These are phyloP conservation scores for Chymomyza fuscimana DNA, from an alignment of 2,888 invertebrate genomes.

Conservation along the genomic window DNA sequence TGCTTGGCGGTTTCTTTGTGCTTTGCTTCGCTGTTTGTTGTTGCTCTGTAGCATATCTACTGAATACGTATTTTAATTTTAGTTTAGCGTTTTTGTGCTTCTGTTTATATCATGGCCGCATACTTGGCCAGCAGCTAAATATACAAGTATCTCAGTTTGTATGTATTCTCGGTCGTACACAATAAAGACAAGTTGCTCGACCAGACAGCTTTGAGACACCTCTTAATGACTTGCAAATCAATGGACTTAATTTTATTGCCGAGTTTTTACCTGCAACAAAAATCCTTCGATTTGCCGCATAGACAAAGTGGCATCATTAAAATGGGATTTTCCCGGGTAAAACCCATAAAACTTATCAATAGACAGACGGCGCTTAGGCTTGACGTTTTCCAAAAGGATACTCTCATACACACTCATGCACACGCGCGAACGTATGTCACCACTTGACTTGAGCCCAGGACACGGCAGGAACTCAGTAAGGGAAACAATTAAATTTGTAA, in stretches of 20 bases:
- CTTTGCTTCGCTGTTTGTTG: background rate
- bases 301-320: conserved; percentile 59
- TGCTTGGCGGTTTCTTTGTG: conserved; percentile 9
- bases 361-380: conserved; percentile 21
- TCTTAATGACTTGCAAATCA: conserved; percentile 58
- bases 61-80: background rate
- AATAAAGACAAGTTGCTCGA: conserved; percentile 13
- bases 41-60: background rate
- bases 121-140: conserved; percentile 34
- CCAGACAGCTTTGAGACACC: conserved; percentile 65
- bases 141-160: conserved; percentile 28
- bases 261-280: conserved; percentile 38
- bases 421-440: background rate
- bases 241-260: conserved; percentile 48
- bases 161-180: conserved; percentile 18
- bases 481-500: background rate
- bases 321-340: conserved; percentile 61
- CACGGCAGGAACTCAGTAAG: background rate
- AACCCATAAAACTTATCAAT: conserved; percentile 72
- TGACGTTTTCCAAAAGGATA: background rate
- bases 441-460: conserved; percentile 14
- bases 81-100: conserved; percentile 18
- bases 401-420: background rate
- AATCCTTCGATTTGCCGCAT: conserved; percentile 1
- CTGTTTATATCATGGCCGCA: conserved; percentile 29